Evolutionary conservation across 2,797 vertebrate genomes (phyloP).

Genomic region (Hirundo rustica): DNA sequence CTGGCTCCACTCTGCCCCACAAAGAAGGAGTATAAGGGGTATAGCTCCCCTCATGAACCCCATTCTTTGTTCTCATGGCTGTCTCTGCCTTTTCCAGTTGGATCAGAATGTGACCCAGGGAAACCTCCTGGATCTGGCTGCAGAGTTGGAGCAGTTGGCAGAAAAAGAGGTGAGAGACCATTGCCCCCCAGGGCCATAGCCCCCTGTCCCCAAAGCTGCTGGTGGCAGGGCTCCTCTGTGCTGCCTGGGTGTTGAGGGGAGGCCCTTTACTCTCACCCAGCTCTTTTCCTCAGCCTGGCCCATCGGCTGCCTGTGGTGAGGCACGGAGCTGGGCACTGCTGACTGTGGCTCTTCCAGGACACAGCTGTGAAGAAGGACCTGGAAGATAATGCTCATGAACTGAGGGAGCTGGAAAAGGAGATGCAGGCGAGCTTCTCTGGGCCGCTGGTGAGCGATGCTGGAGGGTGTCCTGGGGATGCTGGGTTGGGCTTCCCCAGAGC

Average conservation of each 20-base stretch:
- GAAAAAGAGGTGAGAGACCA: neutral
- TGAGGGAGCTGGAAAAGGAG: slow-evolving; percentile 19
- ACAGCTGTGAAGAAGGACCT: rapidly evolving
- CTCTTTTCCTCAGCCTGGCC: neutral
- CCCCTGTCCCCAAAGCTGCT: neutral
- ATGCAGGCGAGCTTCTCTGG: neutral
- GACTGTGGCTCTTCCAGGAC: neutral
- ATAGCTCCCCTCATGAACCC: rapidly evolving
- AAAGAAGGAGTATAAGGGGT: neutral
- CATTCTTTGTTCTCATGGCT: neutral
- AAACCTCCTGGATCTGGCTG: slow-evolving; percentile 72
- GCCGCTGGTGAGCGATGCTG: slow-evolving; percentile 2
- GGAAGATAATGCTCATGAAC: rapidly evolving
- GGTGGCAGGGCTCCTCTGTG: neutral
- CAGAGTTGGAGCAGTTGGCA: slow-evolving; percentile 60
- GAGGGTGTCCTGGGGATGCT: neutral
- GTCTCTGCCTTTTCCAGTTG: slow-evolving; percentile 70
- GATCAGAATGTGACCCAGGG: slow-evolving; percentile 53
- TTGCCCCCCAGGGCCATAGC: neutral
- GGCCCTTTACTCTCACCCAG: neutral
- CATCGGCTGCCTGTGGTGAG: neutral
- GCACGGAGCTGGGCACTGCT: neutral
- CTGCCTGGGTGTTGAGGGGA: neutral
- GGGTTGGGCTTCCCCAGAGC: neutral
- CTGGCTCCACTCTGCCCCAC: neutral